Evolutionary conservation across 2,113 vertebrate genomes (phyloP), one percentile per base, ranked within the genome.

Genomic region (Rousettus leschenaultii): DNA sequence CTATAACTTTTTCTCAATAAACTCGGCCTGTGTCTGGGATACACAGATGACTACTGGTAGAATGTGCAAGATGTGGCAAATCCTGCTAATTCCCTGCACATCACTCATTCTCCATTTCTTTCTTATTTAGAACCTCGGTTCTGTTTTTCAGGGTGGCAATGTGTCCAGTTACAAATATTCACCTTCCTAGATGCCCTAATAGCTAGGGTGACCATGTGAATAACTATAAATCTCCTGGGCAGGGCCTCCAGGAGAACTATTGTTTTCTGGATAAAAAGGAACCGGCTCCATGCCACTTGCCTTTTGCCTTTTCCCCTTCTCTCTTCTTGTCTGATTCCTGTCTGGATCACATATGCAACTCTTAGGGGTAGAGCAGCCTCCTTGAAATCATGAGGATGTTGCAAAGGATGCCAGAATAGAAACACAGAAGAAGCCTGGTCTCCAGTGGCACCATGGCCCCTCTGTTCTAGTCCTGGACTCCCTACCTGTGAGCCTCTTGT

Each of bases 111-210:
- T 83, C 79, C 19, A 28, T 61, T 85, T 91, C 43, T 90, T 87
- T 93, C 73, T 86, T 71, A 94, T 83, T 66, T 88, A 87, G 79
- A 93, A 92, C 22, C n/a, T 80, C n/a, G 51, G 24, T 48, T 61
- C 24, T 71, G 66, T 91, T 77, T 84, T 77, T 21, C 68, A 91
- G 51, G 43, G 35, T 91, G 86, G 95, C 51, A 38, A 82, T 55
- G 26, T 89, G 55, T 86, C 96, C 78, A 89, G 61, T 88, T 74
- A 86, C 35, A 93, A 96, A 86, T 75, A 84, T 63, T 80, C 84
- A 74, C 38, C 65, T 93, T 85, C 55, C 28, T 51, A 80, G 65
- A 85, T 79, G 75, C 86, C 38, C 74, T 65, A 40, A 86, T 18
- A 73, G 35, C 70, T 66, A 51, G 28, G 24, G 61, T 65, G 33